phyloP scores from a whole-genome alignment of 2,888 invertebrate genomes.

The Tipula vernalis region DNA sequence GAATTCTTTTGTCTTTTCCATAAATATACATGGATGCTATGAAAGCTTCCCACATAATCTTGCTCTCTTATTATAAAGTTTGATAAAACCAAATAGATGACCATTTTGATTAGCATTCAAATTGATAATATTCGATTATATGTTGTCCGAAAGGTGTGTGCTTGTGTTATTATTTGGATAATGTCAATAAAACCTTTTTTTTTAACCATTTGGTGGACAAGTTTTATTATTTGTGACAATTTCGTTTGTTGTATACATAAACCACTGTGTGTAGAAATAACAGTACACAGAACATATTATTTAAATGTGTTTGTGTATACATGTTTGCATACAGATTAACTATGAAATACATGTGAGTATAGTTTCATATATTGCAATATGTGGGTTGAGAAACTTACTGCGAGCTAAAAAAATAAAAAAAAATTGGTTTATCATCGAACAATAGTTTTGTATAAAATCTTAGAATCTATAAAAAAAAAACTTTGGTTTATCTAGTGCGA shows the following conservation, averaged over 20 bases:
- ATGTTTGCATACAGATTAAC: background rate
- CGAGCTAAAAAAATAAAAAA: background rate
- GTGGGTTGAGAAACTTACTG: background rate
- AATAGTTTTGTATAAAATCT: background rate
- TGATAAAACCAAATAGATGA: too few species aligned
- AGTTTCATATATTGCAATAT: background rate
- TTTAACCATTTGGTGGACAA: background rate
- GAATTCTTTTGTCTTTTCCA: too few species aligned
- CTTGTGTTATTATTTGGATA: background rate
- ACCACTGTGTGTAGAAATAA: background rate
- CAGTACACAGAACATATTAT: too few species aligned
- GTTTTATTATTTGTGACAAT: background rate
- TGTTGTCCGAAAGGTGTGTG: background rate
- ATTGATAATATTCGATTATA: background rate
- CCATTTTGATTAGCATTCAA: too few species aligned
- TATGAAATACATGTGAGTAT: background rate
- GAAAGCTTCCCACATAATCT: too few species aligned
- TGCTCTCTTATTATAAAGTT: too few species aligned
- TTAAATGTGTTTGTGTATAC: background rate
- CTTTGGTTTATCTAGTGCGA: background rate
- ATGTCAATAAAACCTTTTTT: background rate
- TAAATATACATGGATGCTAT: too few species aligned
- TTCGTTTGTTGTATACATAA: background rate
- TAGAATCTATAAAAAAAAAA: background rate
- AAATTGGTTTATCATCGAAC: background rate